Conservation (phyloP, 1,140 invertebrate genomes). For the Physella acuta region DNA sequence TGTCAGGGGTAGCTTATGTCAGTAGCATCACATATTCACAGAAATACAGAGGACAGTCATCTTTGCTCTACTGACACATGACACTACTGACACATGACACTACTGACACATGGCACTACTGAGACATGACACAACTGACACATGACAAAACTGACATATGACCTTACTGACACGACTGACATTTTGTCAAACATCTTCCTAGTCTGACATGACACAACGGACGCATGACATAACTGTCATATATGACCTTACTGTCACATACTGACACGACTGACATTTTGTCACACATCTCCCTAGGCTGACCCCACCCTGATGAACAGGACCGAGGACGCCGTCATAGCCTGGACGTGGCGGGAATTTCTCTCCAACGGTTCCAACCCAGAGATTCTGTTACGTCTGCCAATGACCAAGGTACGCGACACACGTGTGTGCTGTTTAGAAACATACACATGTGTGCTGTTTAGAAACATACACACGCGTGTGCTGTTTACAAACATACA, state of each 20-base stretch:
- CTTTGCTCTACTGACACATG: background rate
- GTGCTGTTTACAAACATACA: no score
- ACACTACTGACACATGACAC: background rate
- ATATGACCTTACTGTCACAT: background rate
- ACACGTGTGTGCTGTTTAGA: no score
- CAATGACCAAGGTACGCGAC: slow-evolving; percentile 12
- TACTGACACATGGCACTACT: background rate
- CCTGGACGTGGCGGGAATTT: slow-evolving; percentile 7
- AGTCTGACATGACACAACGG: background rate
- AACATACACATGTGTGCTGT: no score
- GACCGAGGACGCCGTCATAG: background rate
- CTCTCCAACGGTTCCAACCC: background rate
- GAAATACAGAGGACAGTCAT: no score
- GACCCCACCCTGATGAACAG: background rate
- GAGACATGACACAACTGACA: background rate
- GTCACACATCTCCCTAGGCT: background rate
- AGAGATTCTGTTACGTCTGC: background rate
- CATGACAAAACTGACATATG: background rate
- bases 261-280: no score
- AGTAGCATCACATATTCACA: no score
- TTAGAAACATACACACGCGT: no score
- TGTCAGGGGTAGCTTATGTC: no score
- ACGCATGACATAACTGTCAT: background rate
- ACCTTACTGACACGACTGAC: no score
- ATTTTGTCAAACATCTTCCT: no score